Percentiles rank a stretch among this genome's conserved stretches.
These are phyloP conservation scores for Drosophila sproati DNA, from an alignment of 1,140 invertebrate genomes.

Conservation along the genomic window DNA sequence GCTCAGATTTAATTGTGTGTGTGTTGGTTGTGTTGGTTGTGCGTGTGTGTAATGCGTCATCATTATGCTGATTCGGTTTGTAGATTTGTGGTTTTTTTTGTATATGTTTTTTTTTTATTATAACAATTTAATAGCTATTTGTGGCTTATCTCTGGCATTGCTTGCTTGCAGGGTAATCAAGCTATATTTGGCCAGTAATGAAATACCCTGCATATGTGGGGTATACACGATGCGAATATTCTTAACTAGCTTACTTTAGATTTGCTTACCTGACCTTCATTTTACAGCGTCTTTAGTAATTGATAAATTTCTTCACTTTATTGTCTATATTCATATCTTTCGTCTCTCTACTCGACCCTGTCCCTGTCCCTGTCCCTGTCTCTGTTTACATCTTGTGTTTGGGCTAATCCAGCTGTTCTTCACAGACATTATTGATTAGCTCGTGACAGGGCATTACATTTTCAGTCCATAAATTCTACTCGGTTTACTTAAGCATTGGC, in stretches of 20 bases:
- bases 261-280: too few species aligned
- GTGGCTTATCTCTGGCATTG: conserved; percentile 54
- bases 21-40: conserved; percentile 34
- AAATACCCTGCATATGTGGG: neutral
- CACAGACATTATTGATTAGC: conserved; percentile 47
- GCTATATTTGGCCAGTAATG: neutral
- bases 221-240: neutral
- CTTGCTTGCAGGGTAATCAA: conserved; percentile 16
- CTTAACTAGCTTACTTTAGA: too few species aligned
- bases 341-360: neutral
- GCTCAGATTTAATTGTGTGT: conserved; percentile 43
- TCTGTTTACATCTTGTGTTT: conserved; percentile 22
- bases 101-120: conserved; percentile 19
- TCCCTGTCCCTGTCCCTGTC: conserved; percentile 5
- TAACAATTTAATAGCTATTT: conserved; percentile 35
- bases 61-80: conserved; percentile 61
- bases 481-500: conserved; percentile 39
- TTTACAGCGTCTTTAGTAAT: too few species aligned
- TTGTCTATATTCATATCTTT: conserved; percentile 14
- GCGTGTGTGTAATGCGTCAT: conserved; percentile 60
- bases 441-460: conserved; percentile 15
- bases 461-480: conserved; percentile 32
- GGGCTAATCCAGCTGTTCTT: conserved; percentile 21
- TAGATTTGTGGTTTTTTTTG: conserved; percentile 27
- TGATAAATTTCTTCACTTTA: conserved; percentile 24